Evolutionary conservation across 2,888 invertebrate species (phyloP).

Genomic region (Melanchra persicariae): DNA sequence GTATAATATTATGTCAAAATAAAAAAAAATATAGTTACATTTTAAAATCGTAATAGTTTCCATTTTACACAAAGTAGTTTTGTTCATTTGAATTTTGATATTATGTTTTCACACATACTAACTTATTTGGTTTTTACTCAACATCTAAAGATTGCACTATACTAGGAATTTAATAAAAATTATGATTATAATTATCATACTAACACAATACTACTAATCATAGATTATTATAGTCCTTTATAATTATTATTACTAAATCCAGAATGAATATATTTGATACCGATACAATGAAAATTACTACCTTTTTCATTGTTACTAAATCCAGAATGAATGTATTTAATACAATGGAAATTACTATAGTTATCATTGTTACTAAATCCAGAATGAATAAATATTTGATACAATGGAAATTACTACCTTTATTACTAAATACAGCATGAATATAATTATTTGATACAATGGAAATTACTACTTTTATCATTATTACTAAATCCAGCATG

Average conservation of each 20-base stretch:
- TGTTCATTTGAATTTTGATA: not conserved
- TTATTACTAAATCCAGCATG: not conserved
- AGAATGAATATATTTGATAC: too few relatives aligned
- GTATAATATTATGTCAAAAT: not conserved
- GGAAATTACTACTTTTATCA: too few relatives aligned
- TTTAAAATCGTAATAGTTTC: not conserved
- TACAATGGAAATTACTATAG: not conserved
- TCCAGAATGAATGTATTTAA: not conserved
- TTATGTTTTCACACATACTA: too few relatives aligned
- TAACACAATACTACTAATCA: slow-evolving; percentile 5
- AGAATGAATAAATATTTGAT: not conserved
- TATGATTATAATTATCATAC: slow-evolving; percentile 10
- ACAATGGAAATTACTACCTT: not conserved
- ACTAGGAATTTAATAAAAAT: not conserved
- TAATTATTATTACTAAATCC: too few relatives aligned
- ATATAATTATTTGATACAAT: not conserved
- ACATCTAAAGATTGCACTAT: not conserved
- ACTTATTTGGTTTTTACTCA: slow-evolving; percentile 2
- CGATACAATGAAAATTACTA: too few relatives aligned
- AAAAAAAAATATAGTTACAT: not conserved
- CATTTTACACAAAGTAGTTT: not conserved
- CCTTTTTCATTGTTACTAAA: slow-evolving; percentile 1
- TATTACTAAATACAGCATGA: not conserved
- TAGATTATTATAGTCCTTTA: not conserved
- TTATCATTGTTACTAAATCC: too few relatives aligned